phyloP scores from a whole-genome alignment of 2,113 vertebrate species.

The Dicentrarchus labrax region DNA sequence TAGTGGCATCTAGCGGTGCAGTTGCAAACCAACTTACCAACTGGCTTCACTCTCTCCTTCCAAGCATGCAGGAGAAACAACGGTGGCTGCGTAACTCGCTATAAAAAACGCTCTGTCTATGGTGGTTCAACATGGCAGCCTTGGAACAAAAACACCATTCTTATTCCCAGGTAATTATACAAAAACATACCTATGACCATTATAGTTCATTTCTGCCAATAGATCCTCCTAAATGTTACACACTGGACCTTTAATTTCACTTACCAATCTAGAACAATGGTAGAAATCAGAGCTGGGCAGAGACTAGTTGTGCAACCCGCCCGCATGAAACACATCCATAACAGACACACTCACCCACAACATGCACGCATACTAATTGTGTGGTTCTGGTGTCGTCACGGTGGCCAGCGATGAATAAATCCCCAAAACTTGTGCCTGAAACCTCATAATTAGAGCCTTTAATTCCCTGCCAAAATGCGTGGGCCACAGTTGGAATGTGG shows the following conservation, averaged over 20 bases:
- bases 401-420: conserved; percentile 45
- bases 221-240: no score
- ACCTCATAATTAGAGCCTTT: conserved; percentile 49
- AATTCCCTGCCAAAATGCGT: conserved; percentile 47
- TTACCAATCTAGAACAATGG: background rate
- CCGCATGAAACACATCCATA: conserved; percentile 30
- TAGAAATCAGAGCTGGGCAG: background rate
- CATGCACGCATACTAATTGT: conserved; percentile 54
- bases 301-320: background rate
- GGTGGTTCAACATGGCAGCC: no score
- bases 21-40: no score
- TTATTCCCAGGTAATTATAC: no score
- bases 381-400: conserved; percentile 42
- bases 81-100: no score
- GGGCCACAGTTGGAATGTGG: conserved; percentile 68
- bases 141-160: no score
- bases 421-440: conserved; percentile 25
- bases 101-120: no score
- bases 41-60: no score
- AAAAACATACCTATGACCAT: no score
- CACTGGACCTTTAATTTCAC: background rate
- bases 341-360: conserved; percentile 34
- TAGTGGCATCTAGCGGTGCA: no score
- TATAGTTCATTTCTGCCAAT: no score
- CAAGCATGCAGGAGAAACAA: no score